Evolutionary conservation across 2,797 vertebrate species (phyloP).

Genomic region (Enteromius paludinosus): DNA sequence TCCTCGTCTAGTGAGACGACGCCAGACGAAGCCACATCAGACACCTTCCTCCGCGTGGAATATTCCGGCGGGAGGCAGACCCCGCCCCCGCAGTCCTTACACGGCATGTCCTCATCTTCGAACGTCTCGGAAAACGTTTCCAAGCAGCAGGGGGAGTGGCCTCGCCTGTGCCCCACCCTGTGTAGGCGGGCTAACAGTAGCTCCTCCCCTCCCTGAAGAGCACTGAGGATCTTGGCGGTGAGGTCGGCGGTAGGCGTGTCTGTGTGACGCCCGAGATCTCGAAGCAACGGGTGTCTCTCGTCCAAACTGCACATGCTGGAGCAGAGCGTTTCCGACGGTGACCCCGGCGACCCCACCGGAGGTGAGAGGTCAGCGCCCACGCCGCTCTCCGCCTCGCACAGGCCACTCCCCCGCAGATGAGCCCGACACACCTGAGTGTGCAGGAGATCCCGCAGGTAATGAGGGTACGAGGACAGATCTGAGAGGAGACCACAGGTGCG

Average conservation of each 20-base stretch:
- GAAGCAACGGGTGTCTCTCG: conserved; percentile 83
- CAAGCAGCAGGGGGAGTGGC: conserved; percentile 87
- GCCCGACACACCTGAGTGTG: conserved; percentile 88
- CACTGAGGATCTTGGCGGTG: conserved; percentile 89
- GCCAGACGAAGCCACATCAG: conserved; percentile 91
- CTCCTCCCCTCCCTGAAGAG: conserved; percentile 85
- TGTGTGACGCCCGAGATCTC: conserved; percentile 77
- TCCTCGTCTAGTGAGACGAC: conserved; percentile 93
- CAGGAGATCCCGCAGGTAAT: conserved; percentile 89
- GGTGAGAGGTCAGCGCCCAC: conserved; percentile 86
- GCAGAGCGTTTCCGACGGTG: conserved; percentile 83
- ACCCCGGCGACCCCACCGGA: conserved; percentile 84
- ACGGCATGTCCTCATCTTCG: conserved; percentile 87
- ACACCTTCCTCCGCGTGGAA: conserved; percentile 82
- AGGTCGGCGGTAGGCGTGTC: conserved; percentile 78
- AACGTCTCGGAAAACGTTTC: conserved; percentile 90
- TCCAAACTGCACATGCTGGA: conserved; percentile 97
- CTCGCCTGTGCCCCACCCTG: conserved; percentile 65
- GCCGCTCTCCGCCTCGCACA: conserved; percentile 80
- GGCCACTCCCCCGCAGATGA: conserved; percentile 72
- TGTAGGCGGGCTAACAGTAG: conserved; percentile 86
- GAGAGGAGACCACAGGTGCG: conserved; percentile 9
- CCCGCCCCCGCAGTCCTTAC: conserved; percentile 84
- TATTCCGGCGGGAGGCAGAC: conserved; percentile 73
- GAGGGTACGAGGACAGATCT: conserved; percentile 79